phyloP scores from a whole-genome alignment of 2,113 vertebrate species.

The Alosa alosa region DNA sequence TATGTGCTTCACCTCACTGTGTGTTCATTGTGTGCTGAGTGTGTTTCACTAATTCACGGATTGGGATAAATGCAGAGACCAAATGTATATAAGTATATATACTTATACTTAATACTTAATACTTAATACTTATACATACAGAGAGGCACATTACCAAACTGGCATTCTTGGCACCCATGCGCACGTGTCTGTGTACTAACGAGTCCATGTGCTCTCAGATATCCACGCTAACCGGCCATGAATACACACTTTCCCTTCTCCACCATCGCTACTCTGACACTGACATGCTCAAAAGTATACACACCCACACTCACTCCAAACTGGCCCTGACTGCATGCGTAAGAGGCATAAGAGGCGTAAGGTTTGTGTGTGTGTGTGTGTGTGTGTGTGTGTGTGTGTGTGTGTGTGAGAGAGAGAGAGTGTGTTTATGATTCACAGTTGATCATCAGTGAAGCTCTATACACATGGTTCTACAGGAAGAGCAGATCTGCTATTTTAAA shows the following conservation, averaged over 20 bases:
- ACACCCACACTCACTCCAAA: constrained; percentile 34
- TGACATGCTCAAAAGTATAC: constrained; percentile 1
- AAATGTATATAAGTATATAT: too few relatives aligned
- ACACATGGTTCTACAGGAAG: too few relatives aligned
- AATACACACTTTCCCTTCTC: not conserved
- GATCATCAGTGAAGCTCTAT: not conserved
- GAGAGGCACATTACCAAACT: not conserved
- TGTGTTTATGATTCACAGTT: not conserved
- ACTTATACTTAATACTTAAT: not conserved
- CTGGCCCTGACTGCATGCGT: constrained; percentile 33
- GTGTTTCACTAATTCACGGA: too few relatives aligned
- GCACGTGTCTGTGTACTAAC: not conserved
- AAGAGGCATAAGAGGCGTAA: not conserved
- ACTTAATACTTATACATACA: not conserved
- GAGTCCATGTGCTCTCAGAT: not conserved
- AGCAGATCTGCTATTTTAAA: constrained; percentile 6
- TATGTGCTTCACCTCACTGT: too few relatives aligned
- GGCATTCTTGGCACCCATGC: not conserved
- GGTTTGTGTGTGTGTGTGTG: not conserved
- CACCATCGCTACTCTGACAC: not conserved
- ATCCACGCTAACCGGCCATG: not conserved
- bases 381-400: constrained; percentile 1
- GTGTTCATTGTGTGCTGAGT: too few relatives aligned
- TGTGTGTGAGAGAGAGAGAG: not conserved
- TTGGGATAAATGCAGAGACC: too few relatives aligned